Evolutionary conservation across 2,888 invertebrate species (phyloP), one percentile per base, ranked within the genome.

Genomic region (Drosophila kuntzei): DNA sequence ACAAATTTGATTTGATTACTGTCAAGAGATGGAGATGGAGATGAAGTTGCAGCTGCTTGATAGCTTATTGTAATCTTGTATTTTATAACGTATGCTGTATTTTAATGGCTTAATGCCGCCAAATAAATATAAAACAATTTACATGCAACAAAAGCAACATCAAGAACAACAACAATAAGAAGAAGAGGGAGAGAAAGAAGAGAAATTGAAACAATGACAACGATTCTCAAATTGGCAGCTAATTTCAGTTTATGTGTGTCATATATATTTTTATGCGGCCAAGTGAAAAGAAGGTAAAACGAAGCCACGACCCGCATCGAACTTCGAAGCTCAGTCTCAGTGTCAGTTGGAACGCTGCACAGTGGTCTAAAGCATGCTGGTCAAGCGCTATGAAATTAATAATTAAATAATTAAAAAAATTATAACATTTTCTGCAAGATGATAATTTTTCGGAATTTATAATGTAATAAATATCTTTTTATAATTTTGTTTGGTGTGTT

Each of bases 1-100:
- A 85, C 82, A 83, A 83, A 83, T 86, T 83, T 83, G 78, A 83
- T 83, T 83, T 85, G 82, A 83, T 83, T 83, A 76, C 86, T 58
- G 12, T 34, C 27, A 20, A 18, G 44, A 18, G 34, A 20, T 4
- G 51, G 53, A 70, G 36, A 65, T 71, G 27, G 11, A 54, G 20
- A 22, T 27, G 18, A 39, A 39, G 36, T n/a, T 53, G 39, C 43
- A 71, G 44, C 75, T 72, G 68, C 78, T 51, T 69, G 77, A 72
- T 60, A 62, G 80, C 76, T 67, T 64, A 53, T 70, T 63, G 54
- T 66, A 32, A 66, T 34, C 50, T 62, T 46, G 51, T 61, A 46
- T 54, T 70, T 55, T 59, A 49, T 71, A 34, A 44, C 1, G 62
- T 68, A 59, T 71, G 78, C 76, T 78, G 73, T 67, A 68, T 85